Base-by-base conservation (phyloP, 2,797 vertebrate species). In the Bufotes viridis region DNA sequence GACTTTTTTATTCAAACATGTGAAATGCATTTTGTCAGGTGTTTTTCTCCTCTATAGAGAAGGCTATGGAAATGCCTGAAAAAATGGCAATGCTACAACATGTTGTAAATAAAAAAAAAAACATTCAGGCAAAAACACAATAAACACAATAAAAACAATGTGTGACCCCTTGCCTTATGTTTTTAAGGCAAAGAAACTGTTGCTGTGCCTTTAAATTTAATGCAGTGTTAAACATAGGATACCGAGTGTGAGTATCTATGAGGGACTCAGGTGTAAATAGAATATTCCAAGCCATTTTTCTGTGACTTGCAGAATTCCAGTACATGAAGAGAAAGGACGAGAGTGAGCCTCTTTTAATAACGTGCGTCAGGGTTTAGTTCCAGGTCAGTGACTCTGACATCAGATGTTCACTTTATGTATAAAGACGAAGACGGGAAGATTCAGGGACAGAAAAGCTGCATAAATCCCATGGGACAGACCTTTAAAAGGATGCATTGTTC, bases 401-500 rank as follows among this genome's bases (percentile, higher is more conserved):
- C 84, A 85, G 83, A 81, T 75, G 83, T 81, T 89, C 83, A 89
- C 83, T 89, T 86, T 82, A 80, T 75, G 60, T 89, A 85, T 82
- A 81, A 85, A 84, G 70, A 83, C 67, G 34, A 58, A 89, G 58
- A 76, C 42, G 76, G 87, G 24, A 78, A 51, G 83, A 63, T 84
- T 69, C 49, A 2, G 57, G 78, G 78, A 86, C 57, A 86, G 42
- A 61, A 55, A 80, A 26, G 83, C 65, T 81, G 49, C 60, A 74
- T 76, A 86, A 89, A 75, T 86, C 58, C 87, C 60, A 61, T 67
- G 78, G 67, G 82, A 85, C 76, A 76, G 78, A 53, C 74, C 55
- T 85, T 82, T 89, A 75, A 89, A 89, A 65, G 82, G 42, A 76
- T 42, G 87, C 49, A 82, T 89, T 89, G 83, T 89, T 89, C 69